Base-by-base conservation (phyloP, 1,140 invertebrate genomes). In the Penaeus vannamei region DNA sequence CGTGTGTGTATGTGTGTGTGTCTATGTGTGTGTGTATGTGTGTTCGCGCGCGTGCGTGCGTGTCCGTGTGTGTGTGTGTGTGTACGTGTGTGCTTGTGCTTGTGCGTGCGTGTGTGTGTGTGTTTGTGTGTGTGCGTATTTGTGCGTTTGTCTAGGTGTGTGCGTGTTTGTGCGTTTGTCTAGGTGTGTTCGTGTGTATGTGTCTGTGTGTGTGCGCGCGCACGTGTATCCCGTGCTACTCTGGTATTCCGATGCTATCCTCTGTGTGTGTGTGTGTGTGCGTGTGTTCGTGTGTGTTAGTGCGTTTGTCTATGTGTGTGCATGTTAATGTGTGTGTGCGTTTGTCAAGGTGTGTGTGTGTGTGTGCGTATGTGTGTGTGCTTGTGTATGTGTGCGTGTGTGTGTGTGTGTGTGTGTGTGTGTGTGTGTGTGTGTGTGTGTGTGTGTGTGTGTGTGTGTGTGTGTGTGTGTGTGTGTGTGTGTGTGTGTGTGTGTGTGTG, bases 401-500 rank as follows among this genome's bases (percentile, higher is more conserved):
- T 36, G 5, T 36, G 36, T 36, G 36, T 36, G 5, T 36, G 36
- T 36, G 5, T 53, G 26, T 62, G 22, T 66, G 22, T 66, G 22
- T 66, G 26, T 26, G 26, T 66, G 64, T 23, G 64, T 22, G 26
- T 23, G 26, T 66, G 64, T 66, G 26, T 66, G 22, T 66, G 26
- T 26, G 26, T 66, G 64, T 26, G 26, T 66, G 22, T 26, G 64
- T 26, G 26, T 66, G 26, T 66, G 64, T 66, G 64, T 66, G 64
- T 22, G 7, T 26, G 22, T 26, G 26, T 26, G 64, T 66, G 7
- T 22, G 26, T 26, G 26, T 26, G 26, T 26, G 26, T 26, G 26
- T 60, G 23, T 92, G 77, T 94, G 95, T 91, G 93, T 94, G 2
- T 95, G 59, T 42, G 53, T 42, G 53, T 42, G 10, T 53, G 53